phyloP scores from a whole-genome alignment of 2,797 vertebrate species.

The Cyclura pinguis region DNA sequence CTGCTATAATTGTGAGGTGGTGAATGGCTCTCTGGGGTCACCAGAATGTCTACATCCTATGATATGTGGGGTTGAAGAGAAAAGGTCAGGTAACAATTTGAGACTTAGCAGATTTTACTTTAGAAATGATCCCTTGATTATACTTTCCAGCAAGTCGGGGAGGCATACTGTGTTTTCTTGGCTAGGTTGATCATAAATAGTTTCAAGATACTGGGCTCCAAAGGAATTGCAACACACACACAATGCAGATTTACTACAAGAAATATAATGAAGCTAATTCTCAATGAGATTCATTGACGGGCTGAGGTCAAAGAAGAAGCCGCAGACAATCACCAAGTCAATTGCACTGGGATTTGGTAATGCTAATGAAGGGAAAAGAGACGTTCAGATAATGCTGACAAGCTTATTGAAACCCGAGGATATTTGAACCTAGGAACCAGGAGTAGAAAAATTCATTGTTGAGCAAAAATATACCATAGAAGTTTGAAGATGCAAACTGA shows the following conservation, averaged over 20 bases:
- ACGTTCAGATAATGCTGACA: conserved; percentile 44
- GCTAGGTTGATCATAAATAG: neutral
- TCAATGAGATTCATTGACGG: conserved; percentile 7
- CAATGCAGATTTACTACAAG: neutral
- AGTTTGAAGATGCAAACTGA: conserved; percentile 17
- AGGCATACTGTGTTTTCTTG: neutral
- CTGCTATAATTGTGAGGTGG: too few relatives aligned
- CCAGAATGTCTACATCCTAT: too few relatives aligned
- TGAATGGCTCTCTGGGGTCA: too few relatives aligned
- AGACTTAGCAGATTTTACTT: neutral
- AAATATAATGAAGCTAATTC: conserved; percentile 43
- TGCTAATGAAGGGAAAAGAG: conserved; percentile 12
- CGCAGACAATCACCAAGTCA: neutral
- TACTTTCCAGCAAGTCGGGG: neutral
- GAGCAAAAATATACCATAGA: neutral
- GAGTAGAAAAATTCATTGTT: conserved; percentile 37
- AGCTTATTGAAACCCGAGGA: conserved; percentile 47
- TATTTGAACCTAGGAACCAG: conserved; percentile 38
- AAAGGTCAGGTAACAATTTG: too few relatives aligned
- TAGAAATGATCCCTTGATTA: neutral
- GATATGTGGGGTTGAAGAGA: too few relatives aligned
- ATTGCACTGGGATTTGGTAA: neutral
- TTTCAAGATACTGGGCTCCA: neutral
- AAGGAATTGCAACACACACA: neutral
- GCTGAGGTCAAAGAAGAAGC: conserved; percentile 24